Base-by-base conservation (phyloP, 2,888 invertebrate genomes). In the Mycogona germanica region DNA sequence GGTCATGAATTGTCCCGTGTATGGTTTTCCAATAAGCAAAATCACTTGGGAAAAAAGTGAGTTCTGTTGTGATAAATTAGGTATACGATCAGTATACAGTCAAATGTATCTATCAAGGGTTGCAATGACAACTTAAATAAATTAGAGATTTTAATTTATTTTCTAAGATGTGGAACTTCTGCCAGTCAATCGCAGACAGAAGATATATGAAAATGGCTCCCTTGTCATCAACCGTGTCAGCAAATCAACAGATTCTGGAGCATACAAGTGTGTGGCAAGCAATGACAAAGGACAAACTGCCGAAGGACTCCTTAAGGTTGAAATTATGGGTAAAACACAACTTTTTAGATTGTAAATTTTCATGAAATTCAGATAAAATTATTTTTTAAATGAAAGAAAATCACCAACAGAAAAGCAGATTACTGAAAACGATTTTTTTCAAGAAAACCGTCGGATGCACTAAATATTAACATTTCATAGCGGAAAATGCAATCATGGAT, bases 1-100 rank as follows among this genome's bases (percentile, higher is more conserved):
- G n/a, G n/a, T n/a, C n/a, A n/a, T 52, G n/a, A 45, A 52, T 21
- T 52, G 52, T n/a, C 52, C 52, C 2, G 21, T 45, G 6, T 52
- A 52, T 35, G 52, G 52, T 2, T 52, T 32, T 52, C 52, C 52
- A 19, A 17, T 52, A 1, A 17, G 21, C 23, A 26, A 32, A 14
- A 32, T 52, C 17, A 14, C 12, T 1, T 52, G 52, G 52, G 45
- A 52, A 35, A 52, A 52, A 52, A 32, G 52, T 37, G 46, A 45
- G n/a, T n/a, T n/a, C n/a, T n/a, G n/a, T n/a, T n/a, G n/a, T n/a
- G n/a, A n/a, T n/a, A n/a, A n/a, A n/a, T n/a, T n/a, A n/a, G n/a
- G n/a, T n/a, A n/a, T n/a, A n/a, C n/a, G n/a, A n/a, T n/a, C n/a
- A n/a, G n/a, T n/a, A n/a, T n/a, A n/a, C n/a, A n/a, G n/a, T n/a